Conservation (phyloP, 2,113 vertebrate species). For the Heloderma charlesbogerti region DNA sequence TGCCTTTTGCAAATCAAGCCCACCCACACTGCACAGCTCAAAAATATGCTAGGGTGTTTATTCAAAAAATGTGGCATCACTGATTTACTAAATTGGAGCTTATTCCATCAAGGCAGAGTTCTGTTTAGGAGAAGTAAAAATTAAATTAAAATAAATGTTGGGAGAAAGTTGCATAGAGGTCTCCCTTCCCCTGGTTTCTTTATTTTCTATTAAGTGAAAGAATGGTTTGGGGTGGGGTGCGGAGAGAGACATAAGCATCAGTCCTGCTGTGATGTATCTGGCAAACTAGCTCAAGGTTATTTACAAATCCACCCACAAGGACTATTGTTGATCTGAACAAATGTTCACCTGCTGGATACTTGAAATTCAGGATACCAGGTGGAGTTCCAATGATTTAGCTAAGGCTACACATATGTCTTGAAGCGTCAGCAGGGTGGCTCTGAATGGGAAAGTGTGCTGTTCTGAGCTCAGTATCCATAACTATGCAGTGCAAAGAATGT, state of each 20-base stretch:
- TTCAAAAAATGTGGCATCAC: slow-evolving; percentile 26
- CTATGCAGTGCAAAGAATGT: slow-evolving; percentile 52
- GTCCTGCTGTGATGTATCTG: neutral
- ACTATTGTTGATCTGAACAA: neutral
- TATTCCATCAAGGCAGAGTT: slow-evolving; percentile 25
- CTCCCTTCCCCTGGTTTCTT: neutral
- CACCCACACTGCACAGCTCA: neutral
- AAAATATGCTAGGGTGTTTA: neutral
- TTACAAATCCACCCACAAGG: neutral
- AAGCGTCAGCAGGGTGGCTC: neutral
- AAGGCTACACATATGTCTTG: neutral
- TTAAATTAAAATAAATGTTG: slow-evolving; percentile 27
- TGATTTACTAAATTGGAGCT: slow-evolving; percentile 37
- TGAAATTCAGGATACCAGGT: neutral
- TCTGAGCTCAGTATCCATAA: slow-evolving; percentile 40
- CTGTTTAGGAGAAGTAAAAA: slow-evolving; percentile 26
- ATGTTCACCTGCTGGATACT: neutral
- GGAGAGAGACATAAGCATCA: too few species aligned
- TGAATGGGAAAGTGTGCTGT: slow-evolving; percentile 24
- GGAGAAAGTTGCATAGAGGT: slow-evolving; percentile 7
- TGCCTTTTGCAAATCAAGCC: neutral
- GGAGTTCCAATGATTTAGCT: neutral
- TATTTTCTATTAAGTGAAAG: neutral
- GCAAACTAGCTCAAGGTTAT: neutral
- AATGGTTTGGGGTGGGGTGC: neutral